Base-by-base conservation (phyloP, 2,797 vertebrate genomes). In the Sebastes nivosus region DNA sequence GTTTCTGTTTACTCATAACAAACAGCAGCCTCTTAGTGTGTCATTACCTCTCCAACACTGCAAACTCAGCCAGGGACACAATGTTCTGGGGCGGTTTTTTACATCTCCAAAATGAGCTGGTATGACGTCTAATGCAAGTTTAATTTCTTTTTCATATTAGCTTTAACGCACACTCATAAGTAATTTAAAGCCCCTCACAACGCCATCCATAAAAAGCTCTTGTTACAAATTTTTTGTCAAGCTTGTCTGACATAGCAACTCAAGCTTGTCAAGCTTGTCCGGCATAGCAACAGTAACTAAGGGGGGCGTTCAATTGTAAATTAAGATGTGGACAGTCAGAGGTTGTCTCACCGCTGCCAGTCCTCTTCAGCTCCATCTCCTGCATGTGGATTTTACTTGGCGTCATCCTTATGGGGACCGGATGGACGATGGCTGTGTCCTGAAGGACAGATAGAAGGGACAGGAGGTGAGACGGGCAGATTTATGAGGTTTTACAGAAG, bases 301-400 rank as follows among this genome's bases (percentile, higher is more conserved):
- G 42, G 6, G 42, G 42, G 42, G 42, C 14, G 16, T 6, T 52
- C 20, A 52, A 0, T 7, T 22, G 1, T 25, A 30, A 63, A 36
- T 12, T 14, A 32, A 30, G 13, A 34, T 34, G 18, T 32, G 6
- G 13, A 66, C 6, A 18, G 25, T 59, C 9, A 30, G 42, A 76
- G 42, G 32, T 67, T 8, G 12, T 67, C 80, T 96, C 95, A 99
- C 98, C 98, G 27, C 97, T 99, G 96, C 97, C 96, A 27, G 97
- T 97, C 90, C 98, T 97, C 93, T 99, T 99, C 78, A 99, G 96
- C 86, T 99, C 98, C 98, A 99, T 99, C 94, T 99, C 99, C 94
- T 99, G 99, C 98, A 99, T 98, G 93, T 99, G 99, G 88, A 99
- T 99, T 96, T 99, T 99, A 95, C 99, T 99, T 86, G 99, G 99